phyloP scores from a whole-genome alignment of 2,888 invertebrate genomes.

The Lissocephala sabroskyi region DNA sequence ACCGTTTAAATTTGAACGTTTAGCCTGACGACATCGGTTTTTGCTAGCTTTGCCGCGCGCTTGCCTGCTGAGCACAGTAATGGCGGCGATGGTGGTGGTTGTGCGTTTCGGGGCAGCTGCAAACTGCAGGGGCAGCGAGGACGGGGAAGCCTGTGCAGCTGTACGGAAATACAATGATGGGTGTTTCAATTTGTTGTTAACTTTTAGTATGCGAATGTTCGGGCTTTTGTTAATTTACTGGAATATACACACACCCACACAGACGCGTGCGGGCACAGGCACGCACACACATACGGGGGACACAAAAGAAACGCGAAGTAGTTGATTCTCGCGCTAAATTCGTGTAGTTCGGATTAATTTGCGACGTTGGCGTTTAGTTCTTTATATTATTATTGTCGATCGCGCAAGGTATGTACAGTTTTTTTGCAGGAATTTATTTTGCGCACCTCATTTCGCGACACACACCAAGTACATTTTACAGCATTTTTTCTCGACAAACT shows the following conservation, averaged over 20 bases:
- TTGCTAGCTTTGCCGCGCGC: slow-evolving; percentile 1
- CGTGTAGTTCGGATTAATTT: too few species aligned
- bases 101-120: not conserved
- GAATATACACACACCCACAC: not conserved
- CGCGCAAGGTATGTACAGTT: too few species aligned
- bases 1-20: slow-evolving; percentile 1
- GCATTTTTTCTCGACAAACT: too few species aligned
- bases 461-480: too few species aligned
- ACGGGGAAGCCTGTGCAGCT: not conserved
- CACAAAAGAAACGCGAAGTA: not conserved
- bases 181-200: not conserved
- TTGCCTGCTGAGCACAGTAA: not conserved
- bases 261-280: not conserved
- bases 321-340: too few species aligned
- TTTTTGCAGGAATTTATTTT: too few species aligned
- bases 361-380: too few species aligned
- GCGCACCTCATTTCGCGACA: too few species aligned
- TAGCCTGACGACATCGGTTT: not conserved
- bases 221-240: not conserved
- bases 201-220: not conserved
- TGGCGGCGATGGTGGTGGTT: not conserved
- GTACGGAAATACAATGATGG: not conserved
- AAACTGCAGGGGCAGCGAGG: not conserved
- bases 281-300: not conserved
- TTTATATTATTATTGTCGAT: too few species aligned